Base-by-base conservation (phyloP, 2,113 vertebrate species). In the Rhea americana region DNA sequence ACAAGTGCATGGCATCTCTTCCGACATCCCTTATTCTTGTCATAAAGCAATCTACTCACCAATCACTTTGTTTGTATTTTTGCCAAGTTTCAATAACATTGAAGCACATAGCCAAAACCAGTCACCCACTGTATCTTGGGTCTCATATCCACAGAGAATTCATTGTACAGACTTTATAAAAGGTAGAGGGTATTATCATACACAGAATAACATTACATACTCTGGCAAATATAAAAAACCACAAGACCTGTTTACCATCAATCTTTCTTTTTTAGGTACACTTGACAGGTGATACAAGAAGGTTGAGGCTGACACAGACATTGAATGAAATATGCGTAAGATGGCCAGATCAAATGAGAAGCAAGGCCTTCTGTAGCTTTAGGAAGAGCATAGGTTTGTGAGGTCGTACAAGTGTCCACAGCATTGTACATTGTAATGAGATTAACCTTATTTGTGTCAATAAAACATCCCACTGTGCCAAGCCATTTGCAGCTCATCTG, bases 371-470 rank as follows among this genome's bases (percentile, higher is more conserved):
- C 73, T 32, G 41, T 39, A n/a, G 26, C 68, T 35, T 72, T 58
- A 87, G 59, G 24, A 41, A 13, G 16, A 94, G 41, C 24, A 73
- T 6, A 55, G 30, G 50, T 89, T 85, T 89, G 82, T 47, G 41
- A 82, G 7, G 50, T 63, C 56, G 66, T 51, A 63, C 48, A 79
- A 72, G 4, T 47, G 73, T 4, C 48, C 43, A 55, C 56, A 85
- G 78, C n/a, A 62, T 1, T 3, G 78, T 63, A 93, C n/a, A 62
- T 1, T 3, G 78, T 63, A 93, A 94, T 41, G 58, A 51, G 62
- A 89, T 94, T 90, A 93, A 80, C 30, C 6, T 67, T 55, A 83
- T 79, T 79, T 73, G 45, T 91, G 28, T 72, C 70, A 86, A 78
- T 85, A 76, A 65, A 30, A 80, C 71, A 53, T 59, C 58, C 21